Evolutionary conservation across 2,797 vertebrate species (phyloP).

Genomic region (Sciaenops ocellatus): DNA sequence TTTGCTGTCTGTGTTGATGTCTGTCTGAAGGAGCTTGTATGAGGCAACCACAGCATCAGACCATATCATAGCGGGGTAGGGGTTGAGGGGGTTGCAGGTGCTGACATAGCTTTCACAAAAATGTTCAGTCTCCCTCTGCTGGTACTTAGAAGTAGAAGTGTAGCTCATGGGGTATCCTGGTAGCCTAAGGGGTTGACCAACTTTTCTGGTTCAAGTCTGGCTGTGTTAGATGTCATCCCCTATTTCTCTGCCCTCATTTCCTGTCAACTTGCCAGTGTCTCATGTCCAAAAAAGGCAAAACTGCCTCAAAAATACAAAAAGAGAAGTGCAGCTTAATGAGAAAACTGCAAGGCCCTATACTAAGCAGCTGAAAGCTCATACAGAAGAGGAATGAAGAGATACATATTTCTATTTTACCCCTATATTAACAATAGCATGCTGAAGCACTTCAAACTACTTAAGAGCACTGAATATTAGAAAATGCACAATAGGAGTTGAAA

Average conservation of each 20-base stretch:
- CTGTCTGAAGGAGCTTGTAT: neutral
- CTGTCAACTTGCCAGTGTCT: neutral
- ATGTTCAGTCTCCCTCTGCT: conserved; percentile 8
- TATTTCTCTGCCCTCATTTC: conserved; percentile 13
- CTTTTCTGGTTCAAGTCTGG: conserved; percentile 6
- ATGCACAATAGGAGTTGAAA: conserved; percentile 13
- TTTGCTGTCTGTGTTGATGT: conserved; percentile 1
- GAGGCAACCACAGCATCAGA: conserved; percentile 15
- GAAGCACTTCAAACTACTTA: neutral
- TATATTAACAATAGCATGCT: neutral
- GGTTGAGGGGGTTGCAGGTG: neutral
- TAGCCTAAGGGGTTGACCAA: neutral
- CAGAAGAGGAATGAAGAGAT: neutral
- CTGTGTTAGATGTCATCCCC: neutral
- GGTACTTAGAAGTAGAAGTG: conserved; percentile 1
- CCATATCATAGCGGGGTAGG: neutral
- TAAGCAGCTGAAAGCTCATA: neutral
- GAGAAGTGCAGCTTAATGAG: neutral
- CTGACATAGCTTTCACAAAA: neutral
- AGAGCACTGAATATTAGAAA: conserved; percentile 20
- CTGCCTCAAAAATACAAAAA: neutral
- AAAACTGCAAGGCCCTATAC: neutral
- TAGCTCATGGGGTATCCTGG: neutral
- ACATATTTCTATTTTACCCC: conserved; percentile 4
- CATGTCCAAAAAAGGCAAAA: neutral